phyloP scores from a whole-genome alignment of 2,113 vertebrate species.

The Atrichornis clamosus region DNA sequence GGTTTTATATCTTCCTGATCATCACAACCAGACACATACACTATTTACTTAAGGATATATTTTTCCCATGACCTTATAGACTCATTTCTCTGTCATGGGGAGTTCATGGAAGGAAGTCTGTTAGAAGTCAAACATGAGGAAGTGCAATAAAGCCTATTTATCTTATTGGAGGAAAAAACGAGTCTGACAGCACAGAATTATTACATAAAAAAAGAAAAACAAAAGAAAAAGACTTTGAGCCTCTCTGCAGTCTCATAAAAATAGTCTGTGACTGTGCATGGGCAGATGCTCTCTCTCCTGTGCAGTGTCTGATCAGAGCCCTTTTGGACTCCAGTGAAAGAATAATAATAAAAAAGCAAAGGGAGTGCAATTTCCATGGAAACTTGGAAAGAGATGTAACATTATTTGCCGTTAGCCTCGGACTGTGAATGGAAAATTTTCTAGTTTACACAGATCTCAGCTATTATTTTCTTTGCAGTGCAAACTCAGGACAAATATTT shows the following conservation, averaged over 20 bases:
- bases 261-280: background rate
- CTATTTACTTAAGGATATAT: background rate
- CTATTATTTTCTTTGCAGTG: slow-evolving; percentile 44
- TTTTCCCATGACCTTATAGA: slow-evolving; percentile 36
- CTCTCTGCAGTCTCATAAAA: background rate
- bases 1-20: background rate
- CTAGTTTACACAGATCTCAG: slow-evolving; percentile 18
- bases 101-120: background rate
- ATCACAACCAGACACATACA: background rate
- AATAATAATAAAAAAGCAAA: background rate
- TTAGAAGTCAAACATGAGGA: background rate
- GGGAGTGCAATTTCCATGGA: slow-evolving; percentile 52
- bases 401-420: background rate
- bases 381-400: slow-evolving; percentile 45
- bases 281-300: background rate
- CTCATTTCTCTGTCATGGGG: background rate
- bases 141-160: slow-evolving; percentile 5
- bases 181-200: background rate
- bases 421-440: slow-evolving; percentile 48
- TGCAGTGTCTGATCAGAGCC: background rate
- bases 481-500: slow-evolving; percentile 18
- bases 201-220: background rate
- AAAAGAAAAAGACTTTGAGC: background rate
- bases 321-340: slow-evolving; percentile 11
- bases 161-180: background rate